phyloP scores from a whole-genome alignment of 2,888 invertebrate genomes.

The Drosophila setosimentum region DNA sequence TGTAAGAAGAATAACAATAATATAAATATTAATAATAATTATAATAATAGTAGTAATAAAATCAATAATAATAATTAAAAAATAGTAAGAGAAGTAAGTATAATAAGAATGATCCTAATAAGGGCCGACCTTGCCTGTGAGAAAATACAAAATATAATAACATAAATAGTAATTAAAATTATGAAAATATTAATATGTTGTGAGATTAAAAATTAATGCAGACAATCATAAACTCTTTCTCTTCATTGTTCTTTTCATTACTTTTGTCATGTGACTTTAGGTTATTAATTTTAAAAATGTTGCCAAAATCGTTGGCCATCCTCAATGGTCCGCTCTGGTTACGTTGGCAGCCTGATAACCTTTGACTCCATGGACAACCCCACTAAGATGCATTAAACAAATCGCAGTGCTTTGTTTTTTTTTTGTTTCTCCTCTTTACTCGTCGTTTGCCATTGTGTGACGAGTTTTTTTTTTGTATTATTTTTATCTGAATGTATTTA shows the following conservation, averaged over 20 bases:
- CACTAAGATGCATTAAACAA: conserved; percentile 45
- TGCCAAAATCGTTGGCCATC: conserved; percentile 48
- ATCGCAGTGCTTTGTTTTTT: conserved; percentile 43
- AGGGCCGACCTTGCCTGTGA: not conserved
- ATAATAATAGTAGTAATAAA: not conserved
- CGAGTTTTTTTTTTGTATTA: conserved; percentile 13
- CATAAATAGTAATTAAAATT: not conserved
- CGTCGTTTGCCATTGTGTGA: conserved; percentile 42
- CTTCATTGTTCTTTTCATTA: not conserved
- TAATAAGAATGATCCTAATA: too few relatives aligned
- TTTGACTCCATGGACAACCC: conserved; percentile 23
- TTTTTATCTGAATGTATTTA: conserved; percentile 69
- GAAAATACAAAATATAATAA: not conserved
- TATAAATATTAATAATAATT: not conserved
- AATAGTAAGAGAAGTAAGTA: too few relatives aligned
- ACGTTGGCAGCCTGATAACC: conserved; percentile 41
- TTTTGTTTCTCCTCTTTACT: conserved; percentile 16
- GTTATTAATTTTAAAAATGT: conserved; percentile 51
- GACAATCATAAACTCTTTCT: not conserved
- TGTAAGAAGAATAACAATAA: not conserved
- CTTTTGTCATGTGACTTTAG: conserved; percentile 36
- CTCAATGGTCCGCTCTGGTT: conserved; percentile 15
- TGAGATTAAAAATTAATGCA: not conserved
- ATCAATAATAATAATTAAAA: too few relatives aligned
- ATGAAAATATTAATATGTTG: not conserved